Conservation (phyloP, 2,113 vertebrate genomes). For the Siniperca knerii region DNA sequence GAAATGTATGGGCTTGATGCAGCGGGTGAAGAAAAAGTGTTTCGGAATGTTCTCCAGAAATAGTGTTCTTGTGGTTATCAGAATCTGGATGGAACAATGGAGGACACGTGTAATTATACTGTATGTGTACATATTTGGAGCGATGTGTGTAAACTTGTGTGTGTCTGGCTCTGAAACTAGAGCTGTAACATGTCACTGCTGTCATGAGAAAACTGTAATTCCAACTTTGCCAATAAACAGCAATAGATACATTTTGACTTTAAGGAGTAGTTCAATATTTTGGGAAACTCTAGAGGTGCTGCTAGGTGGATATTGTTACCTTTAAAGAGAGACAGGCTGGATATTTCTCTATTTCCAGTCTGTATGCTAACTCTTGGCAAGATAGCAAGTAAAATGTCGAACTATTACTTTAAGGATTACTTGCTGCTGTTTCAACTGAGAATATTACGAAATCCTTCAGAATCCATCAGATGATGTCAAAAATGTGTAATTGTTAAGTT, state of each 20-base stretch:
- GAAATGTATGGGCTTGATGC: constrained; percentile 24
- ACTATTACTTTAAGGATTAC: background rate
- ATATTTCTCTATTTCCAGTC: background rate
- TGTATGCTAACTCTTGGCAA: background rate
- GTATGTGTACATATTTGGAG: constrained; percentile 11
- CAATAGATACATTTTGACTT: background rate
- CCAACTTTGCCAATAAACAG: background rate
- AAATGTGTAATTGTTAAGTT: background rate
- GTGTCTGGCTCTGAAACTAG: background rate
- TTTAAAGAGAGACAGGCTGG: background rate
- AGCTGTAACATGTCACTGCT: background rate
- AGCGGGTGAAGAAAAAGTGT: constrained; percentile 16
- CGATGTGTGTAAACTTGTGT: background rate
- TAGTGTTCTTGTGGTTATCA: constrained; percentile 37
- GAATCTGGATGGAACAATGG: constrained; percentile 61
- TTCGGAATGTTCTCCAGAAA: constrained; percentile 37
- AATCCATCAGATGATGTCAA: background rate
- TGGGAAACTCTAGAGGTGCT: background rate
- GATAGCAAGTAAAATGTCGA: background rate
- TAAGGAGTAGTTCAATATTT: background rate
- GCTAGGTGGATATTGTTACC: background rate
- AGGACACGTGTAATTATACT: constrained; percentile 35
- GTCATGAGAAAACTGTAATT: background rate
- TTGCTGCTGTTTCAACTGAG: background rate
- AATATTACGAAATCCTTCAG: background rate